Evolutionary conservation across 1,140 invertebrate genomes (phyloP), one percentile per base, ranked within the genome.

Genomic region (Helicoverpa armigera): DNA sequence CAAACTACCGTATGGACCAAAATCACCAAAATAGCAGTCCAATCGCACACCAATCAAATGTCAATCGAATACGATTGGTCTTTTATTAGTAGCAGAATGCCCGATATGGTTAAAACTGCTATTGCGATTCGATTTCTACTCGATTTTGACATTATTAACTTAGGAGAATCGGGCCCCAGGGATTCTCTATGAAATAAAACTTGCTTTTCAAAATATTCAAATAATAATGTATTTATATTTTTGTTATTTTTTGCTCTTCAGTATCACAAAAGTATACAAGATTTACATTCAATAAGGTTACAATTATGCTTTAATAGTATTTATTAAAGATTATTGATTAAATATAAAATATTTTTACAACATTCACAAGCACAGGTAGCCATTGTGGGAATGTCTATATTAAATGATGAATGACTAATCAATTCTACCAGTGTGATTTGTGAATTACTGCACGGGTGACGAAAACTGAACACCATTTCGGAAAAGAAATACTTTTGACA

Each of bases 181-280:
- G 31, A 14, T 43, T 4, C 9, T 35, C 9, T 12, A 60, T 16
- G 50, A 50, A 75, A 12, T 60, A 61, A 75, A 60, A 60, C 35
- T 61, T 48, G 2, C 1, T 14, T 75, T 61, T 61, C 53, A 75
- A 78, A 78, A 78, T 78, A 78, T 78, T 78, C 31, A 54, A 67
- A 16, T 67, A 67, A 35, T 78, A 35, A 23, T 56, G 23, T 48
- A 75, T 43, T 58, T 61, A 60, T 58, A 58, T 75, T 75, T 75
- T 75, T 75, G 73, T 75, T 75, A 58, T 75, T 75, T 56, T 70
- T 75, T 75, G 35, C 35, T 75, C 73, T 61, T 75, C 73, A 75
- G 18, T 75, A 75, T 75, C 73, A 75, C 73, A 75, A 75, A 75
- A 78, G 51, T 79, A 79, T 72, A 79, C 67, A 72, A 79, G 77